phyloP scores from a whole-genome alignment of 2,888 invertebrate species.

The Tubulanus polymorphus region DNA sequence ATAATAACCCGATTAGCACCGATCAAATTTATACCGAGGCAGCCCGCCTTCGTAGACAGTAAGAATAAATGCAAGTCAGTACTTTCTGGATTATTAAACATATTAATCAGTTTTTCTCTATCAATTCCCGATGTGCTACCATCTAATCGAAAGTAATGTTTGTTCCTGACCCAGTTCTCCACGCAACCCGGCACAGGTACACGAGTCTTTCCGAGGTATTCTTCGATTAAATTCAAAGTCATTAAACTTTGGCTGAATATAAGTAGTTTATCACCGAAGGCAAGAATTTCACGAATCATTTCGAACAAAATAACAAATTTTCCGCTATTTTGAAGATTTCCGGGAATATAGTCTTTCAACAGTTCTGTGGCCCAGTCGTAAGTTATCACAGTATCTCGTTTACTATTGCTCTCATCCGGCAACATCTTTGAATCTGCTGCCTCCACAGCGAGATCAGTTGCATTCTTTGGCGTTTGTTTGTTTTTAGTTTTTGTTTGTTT shows the following conservation, averaged over 20 bases:
- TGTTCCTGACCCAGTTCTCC: slow-evolving; percentile 78
- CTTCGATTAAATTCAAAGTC: slow-evolving; percentile 91
- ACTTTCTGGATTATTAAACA: slow-evolving; percentile 77
- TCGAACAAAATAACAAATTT: slow-evolving; percentile 93
- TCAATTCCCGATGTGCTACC: slow-evolving; percentile 93
- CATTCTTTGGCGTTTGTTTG: slow-evolving; percentile 5
- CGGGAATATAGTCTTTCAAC: slow-evolving; percentile 68
- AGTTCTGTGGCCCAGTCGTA: slow-evolving; percentile 39
- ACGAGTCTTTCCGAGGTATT: slow-evolving; percentile 73
- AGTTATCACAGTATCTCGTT: slow-evolving; percentile 23
- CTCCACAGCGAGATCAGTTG: slow-evolving; percentile 11
- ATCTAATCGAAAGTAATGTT: slow-evolving; percentile 84
- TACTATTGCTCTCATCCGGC: slow-evolving; percentile 11
- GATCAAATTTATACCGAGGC: slow-evolving; percentile 92
- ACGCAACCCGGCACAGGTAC: slow-evolving; percentile 54
- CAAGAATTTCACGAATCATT: slow-evolving; percentile 82
- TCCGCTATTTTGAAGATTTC: slow-evolving; percentile 85
- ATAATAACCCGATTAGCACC: slow-evolving; percentile 97
- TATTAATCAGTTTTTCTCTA: slow-evolving; percentile 91
- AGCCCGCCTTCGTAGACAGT: slow-evolving; percentile 93
- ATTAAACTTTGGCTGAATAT: slow-evolving; percentile 95
- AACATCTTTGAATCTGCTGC: too few species aligned
- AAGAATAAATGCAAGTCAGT: slow-evolving; percentile 83
- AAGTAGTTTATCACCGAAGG: slow-evolving; percentile 81
- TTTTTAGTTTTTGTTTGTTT: slow-evolving; percentile 3